A percentile compares a stretch with the other conserved stretches of the same genome.
Conservation (phyloP, 1,140 invertebrate genomes). For the Drosophila orena region DNA sequence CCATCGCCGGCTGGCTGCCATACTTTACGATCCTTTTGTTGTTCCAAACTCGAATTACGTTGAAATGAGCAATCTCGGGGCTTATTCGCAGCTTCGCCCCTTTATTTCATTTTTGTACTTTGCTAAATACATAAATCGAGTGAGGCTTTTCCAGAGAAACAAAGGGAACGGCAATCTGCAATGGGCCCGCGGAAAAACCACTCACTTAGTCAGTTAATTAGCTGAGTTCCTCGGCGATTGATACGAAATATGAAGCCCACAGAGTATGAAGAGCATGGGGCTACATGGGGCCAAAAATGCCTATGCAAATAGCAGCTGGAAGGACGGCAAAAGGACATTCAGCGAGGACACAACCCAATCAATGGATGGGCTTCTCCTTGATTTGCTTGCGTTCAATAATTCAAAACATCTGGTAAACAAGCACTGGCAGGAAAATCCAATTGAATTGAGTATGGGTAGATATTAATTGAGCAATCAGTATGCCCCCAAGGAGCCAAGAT, state of each 20-base stretch:
- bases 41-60: conserved; percentile 55
- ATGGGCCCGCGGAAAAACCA: conserved; percentile 26
- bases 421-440: not conserved
- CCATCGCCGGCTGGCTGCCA: conserved; percentile 38
- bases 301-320: conserved; percentile 33
- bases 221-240: conserved; percentile 26
- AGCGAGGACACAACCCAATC: not conserved
- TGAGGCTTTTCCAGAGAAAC: conserved; percentile 17
- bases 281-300: no score
- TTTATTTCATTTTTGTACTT: not conserved
- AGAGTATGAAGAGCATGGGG: no score
- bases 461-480: conserved; percentile 48
- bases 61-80: conserved; percentile 46
- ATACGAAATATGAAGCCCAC: not conserved
- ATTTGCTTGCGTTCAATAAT: conserved; percentile 14
- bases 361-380: not conserved
- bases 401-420: conserved; percentile 11
- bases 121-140: conserved; percentile 63
- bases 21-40: conserved; percentile 49
- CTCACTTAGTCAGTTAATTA: conserved; percentile 52
- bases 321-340: not conserved
- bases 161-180: conserved; percentile 24
- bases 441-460: conserved; percentile 5
- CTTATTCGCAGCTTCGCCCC: conserved; percentile 5
- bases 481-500: not conserved